Evolutionary conservation across 1,140 invertebrate genomes (phyloP), one percentile per base, ranked within the genome.

Genomic region (Drosophila arawakana): DNA sequence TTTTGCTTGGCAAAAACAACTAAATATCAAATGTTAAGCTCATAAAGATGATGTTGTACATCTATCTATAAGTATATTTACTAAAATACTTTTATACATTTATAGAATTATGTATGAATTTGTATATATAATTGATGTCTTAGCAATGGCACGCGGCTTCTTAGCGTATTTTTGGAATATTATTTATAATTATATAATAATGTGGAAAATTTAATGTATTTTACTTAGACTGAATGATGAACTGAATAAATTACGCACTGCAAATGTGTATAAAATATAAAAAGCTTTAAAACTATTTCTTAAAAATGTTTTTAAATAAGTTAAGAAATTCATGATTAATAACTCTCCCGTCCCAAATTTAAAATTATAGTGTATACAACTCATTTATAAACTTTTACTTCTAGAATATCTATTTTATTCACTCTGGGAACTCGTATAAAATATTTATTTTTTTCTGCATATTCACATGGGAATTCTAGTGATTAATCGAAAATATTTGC

Each of bases 11-110:
- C 72, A 67, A 76, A 71, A 85, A 79, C 83, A 85, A 88, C 82
- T 85, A 88, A 85, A 88, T 85, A 82, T 71, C 61, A 65, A 76
- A 85, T 79, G 73, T 82, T 82, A 85, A 88, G 69, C 83, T 66
- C 81, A 82, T 67, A 82, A 84, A 72, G 74, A 77, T 57, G 34
- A 63, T 35, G 66, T 72, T 47, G 34, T 39, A 43, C 35, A 63
- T 30, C 4, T 30, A 30, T 35, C 44, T 49, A 65, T 55, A 41
- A 11, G 35, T 55, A 43, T 41, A 21, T 43, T 49, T 49, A 15
- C 47, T 39, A 41, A 18, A 50, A 21, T 35, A 47, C n/a, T 15
- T 6, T 21, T 13, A 25, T 47, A 47, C 21, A 37, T 39, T 46
- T n/a, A 54, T 43, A 21, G 25, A 30, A 30, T 30, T 30, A 30